These are phyloP conservation scores for Loripinus fragilis DNA, from an alignment of 2,888 invertebrate species.

Conservation along the genomic window DNA sequence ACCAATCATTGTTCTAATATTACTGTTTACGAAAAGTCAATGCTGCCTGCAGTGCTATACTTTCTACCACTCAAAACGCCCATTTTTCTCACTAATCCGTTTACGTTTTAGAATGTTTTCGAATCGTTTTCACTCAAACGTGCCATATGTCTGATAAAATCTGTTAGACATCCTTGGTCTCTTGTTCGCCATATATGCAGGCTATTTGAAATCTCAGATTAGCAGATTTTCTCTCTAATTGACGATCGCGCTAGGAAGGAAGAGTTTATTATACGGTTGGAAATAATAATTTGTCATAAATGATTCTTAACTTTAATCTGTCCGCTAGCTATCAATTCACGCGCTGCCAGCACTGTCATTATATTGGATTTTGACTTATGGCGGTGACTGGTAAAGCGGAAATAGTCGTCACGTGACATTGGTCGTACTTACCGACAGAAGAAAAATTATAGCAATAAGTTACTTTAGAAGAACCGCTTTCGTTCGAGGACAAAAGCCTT, in stretches of 20 bases:
- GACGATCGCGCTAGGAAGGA: neutral
- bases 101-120: neutral
- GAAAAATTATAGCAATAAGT: conserved; percentile 34
- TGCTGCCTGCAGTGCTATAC: neutral
- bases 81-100: neutral
- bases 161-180: neutral
- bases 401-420: conserved; percentile 38
- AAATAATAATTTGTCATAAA: conserved; percentile 18
- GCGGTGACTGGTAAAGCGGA: conserved; percentile 26
- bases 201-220: neutral
- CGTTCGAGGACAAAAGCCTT: neutral
- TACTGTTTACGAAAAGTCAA: no score
- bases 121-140: neutral
- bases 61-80: neutral
- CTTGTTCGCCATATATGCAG: neutral
- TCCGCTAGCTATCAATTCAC: conserved; percentile 17
- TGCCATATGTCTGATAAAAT: neutral
- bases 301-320: conserved; percentile 18
- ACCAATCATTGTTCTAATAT: no score
- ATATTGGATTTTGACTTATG: conserved; percentile 15
- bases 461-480: conserved; percentile 28
- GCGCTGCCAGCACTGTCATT: neutral
- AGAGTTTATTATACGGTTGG: conserved; percentile 13
- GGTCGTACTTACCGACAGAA: conserved; percentile 32
- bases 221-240: conserved; percentile 9